Evolutionary conservation across 2,888 invertebrate genomes (phyloP).

Genomic region (Nycteola revayana): DNA sequence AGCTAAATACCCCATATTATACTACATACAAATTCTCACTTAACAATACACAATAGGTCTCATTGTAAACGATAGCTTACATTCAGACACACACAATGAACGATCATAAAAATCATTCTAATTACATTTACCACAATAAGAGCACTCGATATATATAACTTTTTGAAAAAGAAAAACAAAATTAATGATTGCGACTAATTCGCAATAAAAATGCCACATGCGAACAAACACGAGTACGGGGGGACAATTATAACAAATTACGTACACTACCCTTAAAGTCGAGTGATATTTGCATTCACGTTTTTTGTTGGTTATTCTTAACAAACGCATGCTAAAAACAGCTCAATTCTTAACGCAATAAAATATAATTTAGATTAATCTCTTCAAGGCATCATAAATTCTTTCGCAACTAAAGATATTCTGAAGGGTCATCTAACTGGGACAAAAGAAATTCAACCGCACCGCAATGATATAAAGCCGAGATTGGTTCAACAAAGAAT

Average conservation of each 20-base stretch:
- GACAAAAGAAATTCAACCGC: constrained; percentile 46
- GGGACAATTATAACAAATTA: constrained; percentile 80
- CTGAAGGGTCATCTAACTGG: constrained; percentile 69
- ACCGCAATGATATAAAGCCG: constrained; percentile 31
- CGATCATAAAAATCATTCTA: constrained; percentile 56
- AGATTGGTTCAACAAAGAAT: constrained; percentile 30
- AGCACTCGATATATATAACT: constrained; percentile 71
- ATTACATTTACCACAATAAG: constrained; percentile 57
- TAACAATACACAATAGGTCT: constrained; percentile 49
- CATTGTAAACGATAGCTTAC: constrained; percentile 66
- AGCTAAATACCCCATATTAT: constrained; percentile 28
- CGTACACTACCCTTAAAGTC: constrained; percentile 79
- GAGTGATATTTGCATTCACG: constrained; percentile 78
- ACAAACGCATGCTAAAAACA: constrained; percentile 25
- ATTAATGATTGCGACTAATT: constrained; percentile 81
- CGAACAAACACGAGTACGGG: constrained; percentile 66
- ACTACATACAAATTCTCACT: constrained; percentile 41
- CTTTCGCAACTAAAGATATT: constrained; percentile 33
- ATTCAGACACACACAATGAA: constrained; percentile 46
- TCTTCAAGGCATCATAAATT: constrained; percentile 29
- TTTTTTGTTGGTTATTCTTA: constrained; percentile 65
- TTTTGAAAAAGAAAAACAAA: constrained; percentile 76
- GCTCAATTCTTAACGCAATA: constrained; percentile 18
- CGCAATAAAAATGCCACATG: constrained; percentile 82
- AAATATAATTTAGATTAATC: constrained; percentile 21